These are phyloP conservation scores for Rhincodon typus DNA, from an alignment of 2,797 vertebrate species.

Conservation along the genomic window DNA sequence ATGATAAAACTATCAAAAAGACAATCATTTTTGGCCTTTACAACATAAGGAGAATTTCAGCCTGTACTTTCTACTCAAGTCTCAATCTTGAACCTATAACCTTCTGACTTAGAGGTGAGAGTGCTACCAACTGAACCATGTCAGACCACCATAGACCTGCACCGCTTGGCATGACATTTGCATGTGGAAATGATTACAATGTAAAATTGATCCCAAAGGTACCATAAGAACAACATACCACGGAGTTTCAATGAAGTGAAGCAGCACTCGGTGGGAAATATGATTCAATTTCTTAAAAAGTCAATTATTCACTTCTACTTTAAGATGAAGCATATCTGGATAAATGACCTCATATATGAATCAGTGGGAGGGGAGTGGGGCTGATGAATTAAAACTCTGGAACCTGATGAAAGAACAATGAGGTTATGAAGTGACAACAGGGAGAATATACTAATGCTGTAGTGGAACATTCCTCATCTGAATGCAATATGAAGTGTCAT, in stretches of 20 bases:
- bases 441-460: neutral
- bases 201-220: neutral
- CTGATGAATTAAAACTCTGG: neutral
- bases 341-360: neutral
- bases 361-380: neutral
- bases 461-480: neutral
- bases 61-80: neutral
- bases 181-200: neutral
- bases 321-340: neutral
- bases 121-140: neutral
- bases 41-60: neutral
- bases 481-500: neutral
- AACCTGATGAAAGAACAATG: neutral
- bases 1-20: neutral
- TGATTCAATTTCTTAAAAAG: neutral
- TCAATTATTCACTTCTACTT: neutral
- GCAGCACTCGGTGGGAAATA: no score
- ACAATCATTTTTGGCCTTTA: neutral
- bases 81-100: neutral
- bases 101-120: neutral
- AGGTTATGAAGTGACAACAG: neutral
- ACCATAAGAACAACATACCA: neutral
- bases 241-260: neutral
- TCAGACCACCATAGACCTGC: neutral
- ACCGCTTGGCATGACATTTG: neutral